Evolutionary conservation across 2,113 vertebrate genomes (phyloP).

Genomic region (Aplodontia rufa): DNA sequence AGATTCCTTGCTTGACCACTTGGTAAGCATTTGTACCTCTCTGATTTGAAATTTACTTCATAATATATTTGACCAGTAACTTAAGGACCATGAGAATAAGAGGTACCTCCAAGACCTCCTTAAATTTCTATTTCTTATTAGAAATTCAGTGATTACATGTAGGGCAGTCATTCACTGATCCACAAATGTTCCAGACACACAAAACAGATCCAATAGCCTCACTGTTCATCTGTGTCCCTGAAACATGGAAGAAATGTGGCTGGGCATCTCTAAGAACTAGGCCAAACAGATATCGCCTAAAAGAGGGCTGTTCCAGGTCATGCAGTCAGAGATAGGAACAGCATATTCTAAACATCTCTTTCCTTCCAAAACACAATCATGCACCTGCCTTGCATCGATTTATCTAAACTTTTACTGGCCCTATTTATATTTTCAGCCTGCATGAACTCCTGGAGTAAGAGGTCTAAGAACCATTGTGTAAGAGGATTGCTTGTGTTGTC

Average conservation of each 20-base stretch:
- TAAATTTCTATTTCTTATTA: not conserved
- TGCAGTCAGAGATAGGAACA: not conserved
- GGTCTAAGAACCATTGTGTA: conserved; percentile 5
- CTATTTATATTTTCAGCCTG: not conserved
- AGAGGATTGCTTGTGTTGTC: not conserved
- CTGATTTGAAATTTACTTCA: conserved; percentile 35
- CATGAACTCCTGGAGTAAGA: conserved; percentile 6
- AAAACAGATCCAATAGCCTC: not conserved
- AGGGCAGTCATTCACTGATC: conserved; percentile 1
- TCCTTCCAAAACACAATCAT: conserved; percentile 1
- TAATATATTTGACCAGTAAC: not conserved
- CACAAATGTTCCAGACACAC: not conserved
- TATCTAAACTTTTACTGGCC: conserved; percentile 45
- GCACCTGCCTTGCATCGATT: not conserved
- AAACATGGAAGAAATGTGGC: not conserved
- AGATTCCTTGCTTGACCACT: not conserved
- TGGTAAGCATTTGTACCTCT: conserved; percentile 27
- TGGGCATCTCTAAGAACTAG: not conserved
- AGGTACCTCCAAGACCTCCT: not conserved
- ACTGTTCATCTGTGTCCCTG: not conserved
- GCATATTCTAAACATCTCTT: not conserved
- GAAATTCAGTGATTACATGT: not conserved
- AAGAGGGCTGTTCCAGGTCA: not conserved
- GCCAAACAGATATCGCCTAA: not conserved
- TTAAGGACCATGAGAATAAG: not conserved